A percentile compares a stretch with the other conserved stretches of the same genome.
These are phyloP conservation scores for Palaemon carinicauda DNA, from an alignment of 1,140 invertebrate species.

Conservation along the genomic window DNA sequence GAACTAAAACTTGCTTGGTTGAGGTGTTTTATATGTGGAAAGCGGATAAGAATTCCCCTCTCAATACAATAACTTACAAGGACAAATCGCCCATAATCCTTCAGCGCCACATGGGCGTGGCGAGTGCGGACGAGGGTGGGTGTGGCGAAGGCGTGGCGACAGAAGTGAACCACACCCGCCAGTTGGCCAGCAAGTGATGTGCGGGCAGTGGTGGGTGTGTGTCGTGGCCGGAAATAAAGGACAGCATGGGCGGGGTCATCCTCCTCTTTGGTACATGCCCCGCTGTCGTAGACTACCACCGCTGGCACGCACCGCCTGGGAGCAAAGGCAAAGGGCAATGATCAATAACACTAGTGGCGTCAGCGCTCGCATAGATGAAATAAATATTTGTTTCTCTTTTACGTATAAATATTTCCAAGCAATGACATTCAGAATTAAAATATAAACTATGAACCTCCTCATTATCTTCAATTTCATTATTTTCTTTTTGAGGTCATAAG, in stretches of 20 bases:
- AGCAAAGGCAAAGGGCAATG: background rate
- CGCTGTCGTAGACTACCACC: slow-evolving; percentile 37
- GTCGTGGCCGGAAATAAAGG: slow-evolving; percentile 46
- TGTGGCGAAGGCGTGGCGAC: slow-evolving; percentile 44
- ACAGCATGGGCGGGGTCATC: slow-evolving; percentile 43
- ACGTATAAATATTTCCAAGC: no score
- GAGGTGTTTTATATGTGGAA: background rate
- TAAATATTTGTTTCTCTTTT: no score
- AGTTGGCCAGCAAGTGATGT: slow-evolving; percentile 43
- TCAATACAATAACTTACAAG: background rate
- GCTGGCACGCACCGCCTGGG: slow-evolving; percentile 31
- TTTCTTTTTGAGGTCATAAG: no score
- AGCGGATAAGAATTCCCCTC: background rate
- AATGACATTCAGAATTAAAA: no score
- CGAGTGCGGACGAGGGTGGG: slow-evolving; percentile 37
- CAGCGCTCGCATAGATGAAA: background rate
- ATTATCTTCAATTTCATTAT: no score
- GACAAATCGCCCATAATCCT: slow-evolving; percentile 39
- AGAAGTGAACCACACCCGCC: slow-evolving; percentile 46
- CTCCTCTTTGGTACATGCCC: slow-evolving; percentile 31
- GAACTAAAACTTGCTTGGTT: no score
- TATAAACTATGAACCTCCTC: no score
- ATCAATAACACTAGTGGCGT: background rate
- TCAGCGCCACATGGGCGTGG: slow-evolving; percentile 40
- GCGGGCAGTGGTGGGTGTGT: slow-evolving; percentile 49